Evolutionary conservation across 1,140 invertebrate genomes (phyloP).

Genomic region (Macrosteles quadrilineatus): DNA sequence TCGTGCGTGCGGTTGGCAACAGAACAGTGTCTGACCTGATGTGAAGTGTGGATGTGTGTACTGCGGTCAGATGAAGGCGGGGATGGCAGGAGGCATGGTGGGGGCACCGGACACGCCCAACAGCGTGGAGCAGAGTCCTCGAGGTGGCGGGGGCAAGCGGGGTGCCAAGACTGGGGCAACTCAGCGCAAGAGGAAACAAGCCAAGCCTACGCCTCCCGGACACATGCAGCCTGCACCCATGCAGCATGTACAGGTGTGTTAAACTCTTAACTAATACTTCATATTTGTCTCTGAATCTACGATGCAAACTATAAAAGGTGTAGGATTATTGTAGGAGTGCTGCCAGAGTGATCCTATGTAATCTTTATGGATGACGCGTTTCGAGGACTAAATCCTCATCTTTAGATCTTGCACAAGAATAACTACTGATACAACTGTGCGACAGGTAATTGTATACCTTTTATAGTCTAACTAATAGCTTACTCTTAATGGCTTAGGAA

Average conservation of each 20-base stretch:
- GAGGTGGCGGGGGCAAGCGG: constrained; percentile 47
- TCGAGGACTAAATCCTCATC: no score
- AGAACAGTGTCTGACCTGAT: constrained; percentile 43
- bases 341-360: no score
- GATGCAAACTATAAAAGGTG: no score
- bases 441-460: no score
- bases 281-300: no score
- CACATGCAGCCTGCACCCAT: constrained; percentile 36
- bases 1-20: constrained; percentile 22
- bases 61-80: constrained; percentile 53
- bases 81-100: constrained; percentile 18
- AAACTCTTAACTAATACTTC: no score
- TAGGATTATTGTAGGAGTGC: no score
- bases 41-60: constrained; percentile 49
- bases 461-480: no score
- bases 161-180: constrained; percentile 39
- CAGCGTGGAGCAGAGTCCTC: constrained; percentile 43
- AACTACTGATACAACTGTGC: no score
- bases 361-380: no score
- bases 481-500: no score
- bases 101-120: constrained; percentile 43
- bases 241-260: constrained; percentile 37
- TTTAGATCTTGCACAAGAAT: no score
- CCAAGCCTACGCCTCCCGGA: constrained; percentile 38
- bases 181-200: constrained; percentile 42